Conservation (phyloP, 2,797 vertebrate genomes). For the Semotilus atromaculatus region DNA sequence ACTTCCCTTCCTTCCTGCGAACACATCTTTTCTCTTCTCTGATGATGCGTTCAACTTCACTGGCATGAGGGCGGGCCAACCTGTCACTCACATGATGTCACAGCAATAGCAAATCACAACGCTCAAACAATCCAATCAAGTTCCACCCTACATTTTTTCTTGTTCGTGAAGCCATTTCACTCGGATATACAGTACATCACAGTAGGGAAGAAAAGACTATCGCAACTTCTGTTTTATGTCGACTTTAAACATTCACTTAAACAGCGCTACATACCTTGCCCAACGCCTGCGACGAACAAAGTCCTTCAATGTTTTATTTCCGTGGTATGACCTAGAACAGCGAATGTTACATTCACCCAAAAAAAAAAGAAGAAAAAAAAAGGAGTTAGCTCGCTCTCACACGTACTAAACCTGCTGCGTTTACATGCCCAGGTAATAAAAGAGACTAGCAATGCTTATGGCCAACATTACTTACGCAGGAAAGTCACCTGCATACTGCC, state of each 20-base stretch:
- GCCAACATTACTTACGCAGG: slow-evolving; percentile 84
- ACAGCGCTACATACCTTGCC: slow-evolving; percentile 85
- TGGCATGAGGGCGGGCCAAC: not conserved
- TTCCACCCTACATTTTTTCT: not conserved
- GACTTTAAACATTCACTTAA: not conserved
- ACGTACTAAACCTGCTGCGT: not conserved
- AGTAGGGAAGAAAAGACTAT: not conserved
- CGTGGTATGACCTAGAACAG: slow-evolving; percentile 88
- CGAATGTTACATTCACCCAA: slow-evolving; percentile 47
- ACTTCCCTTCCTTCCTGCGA: not conserved
- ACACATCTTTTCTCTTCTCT: not conserved
- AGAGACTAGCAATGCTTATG: not conserved
- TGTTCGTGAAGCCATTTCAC: not conserved
- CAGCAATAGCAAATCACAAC: not conserved
- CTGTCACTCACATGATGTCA: not conserved
- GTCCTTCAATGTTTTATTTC: slow-evolving; percentile 96
- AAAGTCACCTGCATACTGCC: slow-evolving; percentile 97
- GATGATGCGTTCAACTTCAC: not conserved
- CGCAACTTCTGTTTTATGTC: not conserved
- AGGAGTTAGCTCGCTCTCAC: not conserved
- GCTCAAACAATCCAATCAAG: not conserved
- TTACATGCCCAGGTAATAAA: not conserved
- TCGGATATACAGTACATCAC: not conserved
- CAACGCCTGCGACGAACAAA: slow-evolving; percentile 96
- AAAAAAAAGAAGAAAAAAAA: too few species aligned